Percentiles rank a stretch among this genome's conserved stretches.
Conservation (phyloP, 2,888 invertebrate species). For the Xestia rhomboidea region DNA sequence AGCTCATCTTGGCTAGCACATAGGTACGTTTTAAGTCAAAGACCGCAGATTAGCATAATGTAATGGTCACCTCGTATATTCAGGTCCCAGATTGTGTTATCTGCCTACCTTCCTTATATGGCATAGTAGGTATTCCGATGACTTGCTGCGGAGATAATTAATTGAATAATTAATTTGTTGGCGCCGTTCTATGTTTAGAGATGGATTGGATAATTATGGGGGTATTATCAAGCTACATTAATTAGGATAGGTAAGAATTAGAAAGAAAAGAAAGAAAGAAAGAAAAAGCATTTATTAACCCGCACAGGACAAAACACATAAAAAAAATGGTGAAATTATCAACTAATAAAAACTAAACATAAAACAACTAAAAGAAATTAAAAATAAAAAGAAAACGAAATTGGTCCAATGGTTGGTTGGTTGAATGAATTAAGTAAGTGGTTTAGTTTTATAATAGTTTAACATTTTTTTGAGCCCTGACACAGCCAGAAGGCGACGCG, state of each 20-base stretch:
- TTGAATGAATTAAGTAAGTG: not conserved
- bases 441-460: no score
- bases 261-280: no score
- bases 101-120: conserved; percentile 37
- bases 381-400: no score
- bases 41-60: conserved; percentile 50
- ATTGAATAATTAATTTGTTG: conserved; percentile 46
- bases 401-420: no score
- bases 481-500: no score
- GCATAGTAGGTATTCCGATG: conserved; percentile 36
- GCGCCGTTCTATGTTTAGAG: not conserved
- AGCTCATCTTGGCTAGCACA: conserved; percentile 22
- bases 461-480: no score
- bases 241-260: no score
- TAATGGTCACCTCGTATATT: conserved; percentile 48
- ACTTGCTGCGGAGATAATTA: conserved; percentile 30
- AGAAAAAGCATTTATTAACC: no score
- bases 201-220: conserved; percentile 6
- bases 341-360: no score
- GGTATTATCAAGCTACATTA: not conserved
- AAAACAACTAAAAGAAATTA: no score
- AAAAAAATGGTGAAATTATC: no score
- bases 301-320: no score
- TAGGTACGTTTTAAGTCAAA: conserved; percentile 32
- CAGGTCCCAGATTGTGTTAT: conserved; percentile 49